Percentiles rank a stretch among this genome's conserved stretches.
These are phyloP conservation scores for Sylvicola cinctus DNA, from an alignment of 2,888 invertebrate genomes.

Conservation along the genomic window DNA sequence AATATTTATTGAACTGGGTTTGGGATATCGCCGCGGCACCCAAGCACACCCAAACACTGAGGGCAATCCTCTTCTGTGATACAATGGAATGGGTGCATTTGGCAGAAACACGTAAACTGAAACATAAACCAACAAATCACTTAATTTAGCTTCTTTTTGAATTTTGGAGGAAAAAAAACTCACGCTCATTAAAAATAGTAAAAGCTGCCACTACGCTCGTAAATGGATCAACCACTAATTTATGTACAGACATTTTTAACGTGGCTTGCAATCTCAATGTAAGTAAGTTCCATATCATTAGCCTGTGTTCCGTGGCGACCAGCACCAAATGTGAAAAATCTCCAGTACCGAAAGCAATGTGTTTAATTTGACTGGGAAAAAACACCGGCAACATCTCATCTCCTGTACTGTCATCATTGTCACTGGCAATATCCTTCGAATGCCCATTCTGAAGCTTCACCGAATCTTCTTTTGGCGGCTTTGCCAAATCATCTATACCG, in stretches of 20 bases:
- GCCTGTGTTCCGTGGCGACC: slow-evolving; percentile 27
- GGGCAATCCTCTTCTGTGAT: slow-evolving; percentile 27
- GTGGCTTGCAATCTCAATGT: slow-evolving; percentile 39
- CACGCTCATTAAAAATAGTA: slow-evolving; percentile 35
- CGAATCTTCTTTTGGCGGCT: no score
- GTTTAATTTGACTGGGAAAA: slow-evolving; percentile 14
- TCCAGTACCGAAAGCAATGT: slow-evolving; percentile 20
- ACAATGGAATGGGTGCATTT: slow-evolving; percentile 31
- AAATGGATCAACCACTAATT: slow-evolving; percentile 34
- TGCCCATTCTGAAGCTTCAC: no score
- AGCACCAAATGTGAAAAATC: slow-evolving; percentile 20
- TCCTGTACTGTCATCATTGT: slow-evolving; percentile 3
- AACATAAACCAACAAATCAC: slow-evolving; percentile 10
- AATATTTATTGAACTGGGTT: slow-evolving; percentile 23
- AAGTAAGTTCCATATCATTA: slow-evolving; percentile 46
- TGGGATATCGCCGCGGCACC: slow-evolving; percentile 30
- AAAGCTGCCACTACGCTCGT: slow-evolving; percentile 43
- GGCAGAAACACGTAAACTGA: slow-evolving; percentile 44
- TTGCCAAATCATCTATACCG: no score
- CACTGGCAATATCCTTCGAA: not conserved
- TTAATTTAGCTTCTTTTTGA: not conserved
- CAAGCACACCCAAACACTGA: slow-evolving; percentile 30
- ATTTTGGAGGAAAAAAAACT: slow-evolving; percentile 14
- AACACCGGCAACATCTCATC: slow-evolving; percentile 11
- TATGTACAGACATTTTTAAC: slow-evolving; percentile 19